phyloP scores from a whole-genome alignment of 2,797 vertebrate species.

The Melanitta fusca region DNA sequence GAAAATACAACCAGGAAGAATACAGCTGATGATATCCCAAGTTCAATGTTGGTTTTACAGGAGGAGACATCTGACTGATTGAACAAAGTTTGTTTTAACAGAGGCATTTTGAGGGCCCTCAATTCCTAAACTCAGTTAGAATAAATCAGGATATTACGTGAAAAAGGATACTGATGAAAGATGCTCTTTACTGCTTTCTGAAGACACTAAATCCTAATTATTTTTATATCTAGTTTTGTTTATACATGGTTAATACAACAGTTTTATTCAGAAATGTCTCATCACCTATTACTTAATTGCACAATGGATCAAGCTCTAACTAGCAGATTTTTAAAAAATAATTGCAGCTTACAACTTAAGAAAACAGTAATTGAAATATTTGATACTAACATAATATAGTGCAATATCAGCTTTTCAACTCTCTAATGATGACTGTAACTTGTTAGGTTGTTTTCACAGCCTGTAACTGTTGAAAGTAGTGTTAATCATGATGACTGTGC shows the following conservation, averaged over 20 bases:
- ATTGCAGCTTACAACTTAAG: neutral
- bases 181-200: neutral
- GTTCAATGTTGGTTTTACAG: neutral
- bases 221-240: neutral
- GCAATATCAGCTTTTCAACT: slow-evolving; percentile 12
- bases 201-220: neutral
- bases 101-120: neutral
- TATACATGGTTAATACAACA: neutral
- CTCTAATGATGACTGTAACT: slow-evolving; percentile 10
- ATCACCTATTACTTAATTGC: slow-evolving; percentile 17
- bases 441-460: neutral
- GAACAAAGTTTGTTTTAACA: neutral
- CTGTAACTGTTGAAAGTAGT: neutral
- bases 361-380: slow-evolving; percentile 19
- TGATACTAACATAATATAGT: neutral
- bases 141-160: neutral
- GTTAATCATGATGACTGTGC: neutral
- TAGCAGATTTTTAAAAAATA: neutral
- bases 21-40: neutral
- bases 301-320: neutral
- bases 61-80: neutral
- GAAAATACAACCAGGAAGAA: neutral
- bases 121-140: neutral
- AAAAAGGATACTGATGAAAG: neutral
- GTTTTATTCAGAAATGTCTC: slow-evolving; percentile 12